A percentile compares a stretch with the other conserved stretches of the same genome.
These are phyloP conservation scores for Alces alces DNA, from an alignment of 2,113 vertebrate genomes.

Conservation along the genomic window DNA sequence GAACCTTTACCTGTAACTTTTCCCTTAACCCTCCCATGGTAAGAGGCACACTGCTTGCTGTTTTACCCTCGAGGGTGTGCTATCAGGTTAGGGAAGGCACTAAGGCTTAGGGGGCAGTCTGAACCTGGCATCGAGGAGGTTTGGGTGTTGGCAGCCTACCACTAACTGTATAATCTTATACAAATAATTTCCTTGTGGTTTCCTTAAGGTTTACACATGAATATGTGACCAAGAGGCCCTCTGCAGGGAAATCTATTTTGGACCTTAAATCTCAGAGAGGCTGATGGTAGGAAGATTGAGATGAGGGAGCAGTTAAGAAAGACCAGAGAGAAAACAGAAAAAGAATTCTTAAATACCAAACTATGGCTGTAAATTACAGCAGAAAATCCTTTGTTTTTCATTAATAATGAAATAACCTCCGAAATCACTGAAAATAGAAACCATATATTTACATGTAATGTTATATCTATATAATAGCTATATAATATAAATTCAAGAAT, in stretches of 20 bases:
- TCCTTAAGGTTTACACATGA: neutral
- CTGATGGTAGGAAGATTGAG: neutral
- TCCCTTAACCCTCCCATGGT: neutral
- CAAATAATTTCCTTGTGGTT: neutral
- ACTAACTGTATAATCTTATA: neutral
- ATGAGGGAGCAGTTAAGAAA: neutral
- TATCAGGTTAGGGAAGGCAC: neutral
- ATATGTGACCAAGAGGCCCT: neutral
- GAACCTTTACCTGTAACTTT: neutral
- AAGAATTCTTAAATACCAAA: neutral
- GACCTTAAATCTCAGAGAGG: neutral
- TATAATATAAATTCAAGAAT: neutral
- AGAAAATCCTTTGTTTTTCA: neutral
- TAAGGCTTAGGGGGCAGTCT: neutral
- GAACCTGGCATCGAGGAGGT: neutral
- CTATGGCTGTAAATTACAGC: neutral
- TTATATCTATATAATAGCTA: neutral
- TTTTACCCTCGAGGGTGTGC: neutral
- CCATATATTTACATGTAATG: neutral
- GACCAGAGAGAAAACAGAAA: neutral
- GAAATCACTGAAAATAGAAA: neutral
- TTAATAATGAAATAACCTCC: constrained; percentile 7
- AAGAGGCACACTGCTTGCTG: neutral
- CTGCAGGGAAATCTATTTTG: neutral
- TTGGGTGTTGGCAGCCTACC: neutral